phyloP scores from a whole-genome alignment of 2,113 vertebrate species.

The Danio rerio region GRCz12tu NC_133190.1:37115001-37115500 shows the following conservation, averaged over 20 bases:
- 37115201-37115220: conserved; percentile 42
- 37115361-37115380: too few relatives aligned
- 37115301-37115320: background rate
- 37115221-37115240: conserved; percentile 32
- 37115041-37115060: conserved; percentile 16
- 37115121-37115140: conserved; percentile 49
- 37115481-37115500: too few relatives aligned
- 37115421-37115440: too few relatives aligned
- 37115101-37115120: conserved; percentile 34
- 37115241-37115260: conserved; percentile 24
- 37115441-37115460: too few relatives aligned
- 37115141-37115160: conserved; percentile 24
- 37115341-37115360: background rate
- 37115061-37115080: conserved; percentile 33
- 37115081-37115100: conserved; percentile 38
- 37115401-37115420: too few relatives aligned
- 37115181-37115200: conserved; percentile 46
- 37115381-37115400: too few relatives aligned
- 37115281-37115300: background rate
- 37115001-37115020: background rate
- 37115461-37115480: too few relatives aligned
- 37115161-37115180: conserved; percentile 53
- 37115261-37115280: conserved; percentile 27
- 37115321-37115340: background rate
- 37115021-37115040: conserved; percentile 27